Evolutionary conservation across 2,113 vertebrate species (phyloP).

Genomic region (Lagopus muta): DNA sequence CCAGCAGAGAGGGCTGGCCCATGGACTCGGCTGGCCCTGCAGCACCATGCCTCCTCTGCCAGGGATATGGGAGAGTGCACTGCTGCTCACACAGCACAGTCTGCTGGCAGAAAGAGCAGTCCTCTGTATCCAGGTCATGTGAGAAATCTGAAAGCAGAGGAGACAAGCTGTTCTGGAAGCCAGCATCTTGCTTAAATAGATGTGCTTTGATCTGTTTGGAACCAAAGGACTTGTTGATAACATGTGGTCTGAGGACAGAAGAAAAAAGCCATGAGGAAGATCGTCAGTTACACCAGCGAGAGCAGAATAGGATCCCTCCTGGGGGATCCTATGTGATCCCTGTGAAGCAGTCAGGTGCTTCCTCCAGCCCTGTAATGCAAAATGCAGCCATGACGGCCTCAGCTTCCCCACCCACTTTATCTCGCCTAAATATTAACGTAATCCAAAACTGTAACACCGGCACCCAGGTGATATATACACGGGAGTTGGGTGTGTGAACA

Average conservation of each 20-base stretch:
- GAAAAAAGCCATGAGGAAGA: neutral
- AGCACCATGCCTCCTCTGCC: neutral
- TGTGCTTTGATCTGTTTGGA: neutral
- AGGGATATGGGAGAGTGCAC: neutral
- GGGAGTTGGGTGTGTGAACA: neutral
- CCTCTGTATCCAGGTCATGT: neutral
- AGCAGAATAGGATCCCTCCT: neutral
- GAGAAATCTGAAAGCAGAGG: neutral
- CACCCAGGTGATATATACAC: neutral
- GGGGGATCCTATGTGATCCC: neutral
- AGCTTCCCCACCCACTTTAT: neutral
- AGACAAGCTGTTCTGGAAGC: neutral
- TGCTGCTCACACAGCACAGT: neutral
- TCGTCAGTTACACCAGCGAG: neutral
- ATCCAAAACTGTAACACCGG: neutral
- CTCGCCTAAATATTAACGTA: neutral
- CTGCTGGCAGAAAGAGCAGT: neutral
- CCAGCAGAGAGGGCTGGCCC: neutral
- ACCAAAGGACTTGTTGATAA: neutral
- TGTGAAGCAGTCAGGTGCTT: neutral
- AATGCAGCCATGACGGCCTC: neutral
- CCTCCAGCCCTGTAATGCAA: neutral
- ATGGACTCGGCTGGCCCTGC: neutral
- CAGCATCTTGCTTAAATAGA: neutral
- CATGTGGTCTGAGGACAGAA: neutral